These are phyloP conservation scores for Drosophila suboccidentalis DNA, from an alignment of 2,888 invertebrate species.

Conservation along the genomic window DNA sequence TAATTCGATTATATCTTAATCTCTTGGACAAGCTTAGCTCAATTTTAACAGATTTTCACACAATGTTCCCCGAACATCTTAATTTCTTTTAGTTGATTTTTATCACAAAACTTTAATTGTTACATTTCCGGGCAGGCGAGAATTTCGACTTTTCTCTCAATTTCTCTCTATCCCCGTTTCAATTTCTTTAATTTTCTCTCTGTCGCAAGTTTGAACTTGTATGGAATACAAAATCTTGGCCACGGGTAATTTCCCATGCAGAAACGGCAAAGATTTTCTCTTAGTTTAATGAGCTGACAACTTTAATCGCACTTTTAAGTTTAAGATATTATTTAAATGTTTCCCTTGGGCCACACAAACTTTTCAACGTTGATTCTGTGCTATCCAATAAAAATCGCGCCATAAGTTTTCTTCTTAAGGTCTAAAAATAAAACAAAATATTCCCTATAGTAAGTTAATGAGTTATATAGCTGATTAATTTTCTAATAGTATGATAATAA, in stretches of 20 bases:
- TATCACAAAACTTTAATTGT: slow-evolving; percentile 33
- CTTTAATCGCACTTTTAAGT: slow-evolving; percentile 31
- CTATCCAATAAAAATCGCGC: slow-evolving; percentile 26
- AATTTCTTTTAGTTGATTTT: slow-evolving; percentile 15
- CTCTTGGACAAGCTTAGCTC: not conserved
- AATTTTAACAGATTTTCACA: slow-evolving; percentile 11
- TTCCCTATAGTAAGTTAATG: not conserved
- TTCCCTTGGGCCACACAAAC: slow-evolving; percentile 16
- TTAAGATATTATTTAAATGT: slow-evolving; percentile 29
- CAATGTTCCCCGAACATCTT: slow-evolving; percentile 1
- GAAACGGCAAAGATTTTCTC: slow-evolving; percentile 45
- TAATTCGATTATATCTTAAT: not conserved
- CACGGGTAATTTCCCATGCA: slow-evolving; percentile 49
- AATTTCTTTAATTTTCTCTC: slow-evolving; percentile 22
- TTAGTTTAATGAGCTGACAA: slow-evolving; percentile 46
- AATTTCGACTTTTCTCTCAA: slow-evolving; percentile 16
- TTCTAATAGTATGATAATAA: not conserved
- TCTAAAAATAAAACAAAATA: not conserved
- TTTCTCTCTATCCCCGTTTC: not conserved
- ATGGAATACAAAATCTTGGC: slow-evolving; percentile 44
- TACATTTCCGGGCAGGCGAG: slow-evolving; percentile 35
- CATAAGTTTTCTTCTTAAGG: not conserved
- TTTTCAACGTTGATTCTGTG: slow-evolving; percentile 12
- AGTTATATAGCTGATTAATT: not conserved
- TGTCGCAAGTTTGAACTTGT: slow-evolving; percentile 28